Conservation (phyloP, 2,113 vertebrate species). For the Callaeas wilsoni region DNA sequence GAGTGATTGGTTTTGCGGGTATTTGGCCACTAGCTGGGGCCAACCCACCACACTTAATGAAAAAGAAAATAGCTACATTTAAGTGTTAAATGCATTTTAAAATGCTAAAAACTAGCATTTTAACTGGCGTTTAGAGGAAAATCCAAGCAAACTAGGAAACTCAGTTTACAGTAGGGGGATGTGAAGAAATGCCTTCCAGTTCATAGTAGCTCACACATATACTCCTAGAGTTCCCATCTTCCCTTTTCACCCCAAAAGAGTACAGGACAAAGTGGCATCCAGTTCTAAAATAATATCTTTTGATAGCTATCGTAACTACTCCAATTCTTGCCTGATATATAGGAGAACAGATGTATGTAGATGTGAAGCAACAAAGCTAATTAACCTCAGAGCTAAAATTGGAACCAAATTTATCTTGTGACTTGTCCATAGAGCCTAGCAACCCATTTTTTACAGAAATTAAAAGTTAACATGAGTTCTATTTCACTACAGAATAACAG, state of each 20-base stretch:
- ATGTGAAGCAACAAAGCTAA: background rate
- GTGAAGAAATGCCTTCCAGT: background rate
- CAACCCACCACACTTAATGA: background rate
- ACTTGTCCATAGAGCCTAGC: background rate
- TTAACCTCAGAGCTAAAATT: background rate
- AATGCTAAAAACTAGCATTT: background rate
- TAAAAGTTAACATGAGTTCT: background rate
- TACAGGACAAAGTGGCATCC: background rate
- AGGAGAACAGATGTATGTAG: background rate
- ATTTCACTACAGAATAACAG: background rate
- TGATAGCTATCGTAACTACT: background rate
- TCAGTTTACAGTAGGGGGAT: background rate
- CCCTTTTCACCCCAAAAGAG: background rate
- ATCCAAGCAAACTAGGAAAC: background rate
- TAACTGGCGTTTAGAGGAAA: background rate
- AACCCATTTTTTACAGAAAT: background rate
- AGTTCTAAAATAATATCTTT: background rate
- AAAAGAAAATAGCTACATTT: background rate
- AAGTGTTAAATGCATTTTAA: background rate
- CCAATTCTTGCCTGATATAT: background rate
- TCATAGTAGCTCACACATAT: rapidly evolving
- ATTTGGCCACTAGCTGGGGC: background rate
- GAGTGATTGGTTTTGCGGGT: background rate
- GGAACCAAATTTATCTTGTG: background rate
- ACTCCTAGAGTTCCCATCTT: background rate